Conservation (phyloP, 1,140 invertebrate genomes). For the Probaryconus sp. region DNA sequence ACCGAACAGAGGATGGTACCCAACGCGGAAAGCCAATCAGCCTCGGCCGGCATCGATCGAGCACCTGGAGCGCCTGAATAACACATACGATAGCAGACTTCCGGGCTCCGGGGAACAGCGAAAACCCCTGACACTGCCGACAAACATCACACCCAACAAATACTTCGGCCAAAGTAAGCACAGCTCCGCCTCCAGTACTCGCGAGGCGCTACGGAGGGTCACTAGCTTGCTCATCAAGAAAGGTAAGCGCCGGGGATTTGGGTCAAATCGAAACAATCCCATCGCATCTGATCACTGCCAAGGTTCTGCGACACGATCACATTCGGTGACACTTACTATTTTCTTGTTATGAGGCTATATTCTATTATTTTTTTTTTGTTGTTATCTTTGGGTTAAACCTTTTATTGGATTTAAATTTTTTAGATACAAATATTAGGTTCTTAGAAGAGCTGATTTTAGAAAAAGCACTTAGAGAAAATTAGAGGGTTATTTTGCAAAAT, state of each 20-base stretch:
- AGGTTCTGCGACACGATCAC: conserved; percentile 39
- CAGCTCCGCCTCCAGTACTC: conserved; percentile 82
- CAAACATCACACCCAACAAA: conserved; percentile 88
- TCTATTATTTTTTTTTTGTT: too few species aligned
- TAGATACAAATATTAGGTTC: too few species aligned
- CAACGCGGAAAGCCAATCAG: conserved; percentile 79
- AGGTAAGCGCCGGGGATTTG: conserved; percentile 80
- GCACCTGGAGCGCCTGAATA: conserved; percentile 85
- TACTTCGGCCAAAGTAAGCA: conserved; percentile 87
- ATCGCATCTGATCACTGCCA: conserved; percentile 59
- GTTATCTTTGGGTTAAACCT: too few species aligned
- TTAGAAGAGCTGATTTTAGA: too few species aligned
- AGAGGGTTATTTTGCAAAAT: too few species aligned
- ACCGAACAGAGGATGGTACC: conserved; percentile 90
- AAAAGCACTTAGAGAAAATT: too few species aligned
- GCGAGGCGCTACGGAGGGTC: conserved; percentile 89
- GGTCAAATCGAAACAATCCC: conserved; percentile 44
- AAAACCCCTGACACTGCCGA: conserved; percentile 89
- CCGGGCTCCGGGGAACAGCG: conserved; percentile 79
- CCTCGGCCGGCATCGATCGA: conserved; percentile 88
- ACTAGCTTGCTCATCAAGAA: conserved; percentile 92
- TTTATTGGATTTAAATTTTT: too few species aligned
- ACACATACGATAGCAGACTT: conserved; percentile 77
- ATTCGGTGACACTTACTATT: conserved; percentile 16
- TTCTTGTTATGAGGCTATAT: background rate